Evolutionary conservation across 1,140 invertebrate genomes (phyloP).

Genomic region (Brachionus sp.): DNA sequence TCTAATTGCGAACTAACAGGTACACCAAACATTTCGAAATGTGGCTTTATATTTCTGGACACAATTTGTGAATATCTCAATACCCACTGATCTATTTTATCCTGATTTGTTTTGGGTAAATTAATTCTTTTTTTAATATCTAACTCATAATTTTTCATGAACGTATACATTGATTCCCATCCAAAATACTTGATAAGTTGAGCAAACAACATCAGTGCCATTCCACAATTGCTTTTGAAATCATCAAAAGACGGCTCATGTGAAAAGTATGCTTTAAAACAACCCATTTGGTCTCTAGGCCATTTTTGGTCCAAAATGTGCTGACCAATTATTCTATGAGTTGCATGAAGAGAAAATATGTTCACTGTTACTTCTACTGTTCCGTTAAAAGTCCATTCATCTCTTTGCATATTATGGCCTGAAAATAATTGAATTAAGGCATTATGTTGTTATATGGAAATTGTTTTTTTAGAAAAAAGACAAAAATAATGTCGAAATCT

Average conservation of each 20-base stretch:
- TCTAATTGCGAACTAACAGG: conserved; percentile 21
- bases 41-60: conserved; percentile 45
- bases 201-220: conserved; percentile 47
- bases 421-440: no score
- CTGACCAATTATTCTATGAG: conserved; percentile 47
- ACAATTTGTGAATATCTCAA: conserved; percentile 39
- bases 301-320: conserved; percentile 48
- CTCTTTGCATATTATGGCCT: conserved; percentile 45
- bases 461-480: no score
- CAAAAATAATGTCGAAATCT: no score
- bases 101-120: conserved; percentile 45
- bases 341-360: conserved; percentile 50
- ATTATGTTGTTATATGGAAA: no score
- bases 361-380: conserved; percentile 49
- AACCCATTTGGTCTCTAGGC: conserved; percentile 26
- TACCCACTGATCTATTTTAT: conserved; percentile 48
- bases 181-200: conserved; percentile 47
- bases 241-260: neutral
- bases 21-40: conserved; percentile 47
- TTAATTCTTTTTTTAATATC: conserved; percentile 22
- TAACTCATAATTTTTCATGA: conserved; percentile 47
- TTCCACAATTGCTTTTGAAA: conserved; percentile 46
- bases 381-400: conserved; percentile 48
- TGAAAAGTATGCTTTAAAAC: conserved; percentile 44
- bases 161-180: conserved; percentile 43